Base-by-base conservation (phyloP, 2,113 vertebrate species). In the Sinocyclocheilus grahami region DNA sequence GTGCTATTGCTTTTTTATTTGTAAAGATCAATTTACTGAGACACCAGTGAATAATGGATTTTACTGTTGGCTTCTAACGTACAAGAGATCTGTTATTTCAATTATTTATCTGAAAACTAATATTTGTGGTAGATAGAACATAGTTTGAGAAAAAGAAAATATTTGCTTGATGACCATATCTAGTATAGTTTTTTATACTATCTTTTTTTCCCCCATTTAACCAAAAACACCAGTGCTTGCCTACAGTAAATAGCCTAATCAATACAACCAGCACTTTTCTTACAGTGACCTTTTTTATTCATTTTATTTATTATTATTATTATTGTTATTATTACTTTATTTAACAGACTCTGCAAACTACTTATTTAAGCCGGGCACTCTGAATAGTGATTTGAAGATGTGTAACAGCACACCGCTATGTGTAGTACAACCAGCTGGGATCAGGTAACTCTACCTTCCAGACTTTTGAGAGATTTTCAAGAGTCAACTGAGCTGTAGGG, bases 371-470 rank as follows among this genome's bases (percentile, higher is more conserved):
- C 48, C 53, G 20, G 82, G 85, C 78, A 75, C 63, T 74, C 42
- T 51, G 48, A 13, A 51, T 48, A 48, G 46, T 85, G 39, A 76
- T 77, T 83, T 33, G 74, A 86, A 85, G 27, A 75, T 85, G 48
- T 51, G 48, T 51, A 13, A 80, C 53, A 81, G 67, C 78, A 83
- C 78, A 83, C 42, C 72, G 83, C 79, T 76, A 86, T 67, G 83
- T 86, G 88, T 80, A 60, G 48, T 51, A 53, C 5, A n/a, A 79
- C 78, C 75, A 78, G 60, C 37, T 71, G 51, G 84, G 87, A 81
- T 74, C 79, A 83, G 46, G 48, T 85, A 76, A 81, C 60, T 78
- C 72, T 27, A 62, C 55, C n/a, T 33, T 65, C 58, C 78, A 33
- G 53, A 30, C 9, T 55, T 71, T 72, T 72, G 5, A 67, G n/a